phyloP scores from a whole-genome alignment of 2,888 invertebrate species.

The Beris chalybata region DNA sequence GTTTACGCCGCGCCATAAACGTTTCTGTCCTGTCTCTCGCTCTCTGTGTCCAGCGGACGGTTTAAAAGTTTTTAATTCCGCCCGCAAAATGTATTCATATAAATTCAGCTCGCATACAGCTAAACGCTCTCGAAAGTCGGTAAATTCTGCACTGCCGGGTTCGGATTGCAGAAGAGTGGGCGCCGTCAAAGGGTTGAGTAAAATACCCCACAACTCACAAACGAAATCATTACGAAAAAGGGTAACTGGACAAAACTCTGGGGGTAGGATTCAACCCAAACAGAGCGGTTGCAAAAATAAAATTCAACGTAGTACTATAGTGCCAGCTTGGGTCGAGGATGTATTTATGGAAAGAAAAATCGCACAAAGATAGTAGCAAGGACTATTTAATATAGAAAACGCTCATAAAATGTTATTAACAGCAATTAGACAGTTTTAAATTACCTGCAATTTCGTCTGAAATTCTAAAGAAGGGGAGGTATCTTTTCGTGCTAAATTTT shows the following conservation, averaged over 20 bases:
- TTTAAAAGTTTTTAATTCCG: conserved; percentile 33
- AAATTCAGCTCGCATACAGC: conserved; percentile 33
- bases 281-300: background rate
- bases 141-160: conserved; percentile 26
- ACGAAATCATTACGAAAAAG: background rate
- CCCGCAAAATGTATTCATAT: conserved; percentile 36
- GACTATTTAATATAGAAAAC: too few species aligned
- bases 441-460: background rate
- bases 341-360: too few species aligned
- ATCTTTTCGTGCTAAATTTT: too few species aligned
- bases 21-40: background rate
- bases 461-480: too few species aligned
- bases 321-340: too few species aligned
- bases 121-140: conserved; percentile 25
- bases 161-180: conserved; percentile 10
- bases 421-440: conserved; percentile 19
- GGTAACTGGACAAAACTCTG: conserved; percentile 25
- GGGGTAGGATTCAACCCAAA: background rate
- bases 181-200: background rate
- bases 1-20: background rate
- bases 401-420: conserved; percentile 24
- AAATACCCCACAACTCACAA: background rate
- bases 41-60: conserved; percentile 4
- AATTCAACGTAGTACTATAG: too few species aligned
- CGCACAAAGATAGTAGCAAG: too few species aligned